Percentiles rank a stretch among this genome's conserved stretches.
Evolutionary conservation across 2,797 vertebrate genomes (phyloP).

Genomic region (Galagoides demidoff): DNA sequence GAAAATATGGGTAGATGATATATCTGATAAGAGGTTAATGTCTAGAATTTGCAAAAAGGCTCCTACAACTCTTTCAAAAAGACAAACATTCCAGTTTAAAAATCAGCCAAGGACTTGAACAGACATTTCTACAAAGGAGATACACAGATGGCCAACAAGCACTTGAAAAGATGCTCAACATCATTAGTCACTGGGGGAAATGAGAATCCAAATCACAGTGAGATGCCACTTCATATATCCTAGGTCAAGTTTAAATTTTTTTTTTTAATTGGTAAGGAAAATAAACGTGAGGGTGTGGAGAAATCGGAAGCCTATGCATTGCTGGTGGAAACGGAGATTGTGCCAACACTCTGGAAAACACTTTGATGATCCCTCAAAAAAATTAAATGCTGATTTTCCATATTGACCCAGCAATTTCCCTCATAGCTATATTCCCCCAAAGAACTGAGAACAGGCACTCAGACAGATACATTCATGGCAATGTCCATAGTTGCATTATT

Average conservation of each 20-base stretch:
- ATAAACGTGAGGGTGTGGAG: neutral
- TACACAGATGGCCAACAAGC: neutral
- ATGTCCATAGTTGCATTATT: neutral
- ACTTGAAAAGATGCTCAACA: neutral
- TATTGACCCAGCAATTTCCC: constrained; percentile 15
- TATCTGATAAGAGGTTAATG: neutral
- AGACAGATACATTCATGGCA: neutral
- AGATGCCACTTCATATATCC: neutral
- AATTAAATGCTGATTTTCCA: neutral
- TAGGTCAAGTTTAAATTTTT: neutral
- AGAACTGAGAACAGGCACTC: neutral
- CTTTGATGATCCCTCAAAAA: neutral
- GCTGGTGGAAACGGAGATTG: neutral
- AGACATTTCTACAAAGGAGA: neutral
- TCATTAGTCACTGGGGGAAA: neutral
- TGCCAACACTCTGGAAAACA: neutral
- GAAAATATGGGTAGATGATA: neutral
- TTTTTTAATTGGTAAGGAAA: too few relatives aligned
- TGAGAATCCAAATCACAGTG: neutral
- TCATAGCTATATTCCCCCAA: neutral
- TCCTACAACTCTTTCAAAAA: neutral
- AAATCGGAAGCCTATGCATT: neutral
- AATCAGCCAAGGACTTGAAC: neutral
- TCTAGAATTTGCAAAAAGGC: neutral
- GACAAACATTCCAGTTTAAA: neutral